These are phyloP conservation scores for Horisme vitalbata DNA, from an alignment of 2,888 invertebrate genomes.

Conservation along the genomic window DNA sequence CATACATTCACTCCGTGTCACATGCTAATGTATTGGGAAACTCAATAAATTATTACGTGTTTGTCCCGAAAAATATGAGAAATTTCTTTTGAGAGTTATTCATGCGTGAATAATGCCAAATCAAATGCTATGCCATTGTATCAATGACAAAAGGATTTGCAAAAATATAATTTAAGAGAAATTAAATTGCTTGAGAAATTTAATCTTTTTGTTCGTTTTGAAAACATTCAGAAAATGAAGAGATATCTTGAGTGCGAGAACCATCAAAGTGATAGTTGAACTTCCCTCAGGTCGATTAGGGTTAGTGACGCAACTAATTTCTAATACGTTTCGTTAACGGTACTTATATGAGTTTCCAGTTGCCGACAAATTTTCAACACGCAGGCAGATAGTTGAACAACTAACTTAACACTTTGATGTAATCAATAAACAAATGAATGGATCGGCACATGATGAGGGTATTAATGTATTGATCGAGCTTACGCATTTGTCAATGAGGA, in stretches of 20 bases:
- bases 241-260: slow-evolving; percentile 40
- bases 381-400: slow-evolving; percentile 61
- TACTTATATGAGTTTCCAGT: slow-evolving; percentile 64
- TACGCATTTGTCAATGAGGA: neutral
- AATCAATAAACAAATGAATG: slow-evolving; percentile 49
- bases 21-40: slow-evolving; percentile 29
- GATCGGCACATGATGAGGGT: slow-evolving; percentile 29
- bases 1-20: slow-evolving; percentile 26
- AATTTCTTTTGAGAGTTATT: slow-evolving; percentile 17
- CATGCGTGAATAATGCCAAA: slow-evolving; percentile 15
- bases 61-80: slow-evolving; percentile 19
- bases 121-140: slow-evolving; percentile 9
- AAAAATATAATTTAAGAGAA: too few species aligned
- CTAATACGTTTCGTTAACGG: slow-evolving; percentile 75
- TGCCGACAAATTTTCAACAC: slow-evolving; percentile 58
- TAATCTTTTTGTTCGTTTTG: neutral
- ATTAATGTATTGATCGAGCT: slow-evolving; percentile 28
- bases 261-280: slow-evolving; percentile 66
- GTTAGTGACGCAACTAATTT: slow-evolving; percentile 72
- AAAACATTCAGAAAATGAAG: slow-evolving; percentile 14
- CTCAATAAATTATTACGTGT: slow-evolving; percentile 24
- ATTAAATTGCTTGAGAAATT: too few species aligned
- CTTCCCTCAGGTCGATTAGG: slow-evolving; percentile 63
- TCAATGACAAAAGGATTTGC: slow-evolving; percentile 14
- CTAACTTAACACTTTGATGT: slow-evolving; percentile 62